These are phyloP conservation scores for Ispidina lecontei DNA, from an alignment of 2,797 vertebrate genomes.

Conservation along the genomic window DNA sequence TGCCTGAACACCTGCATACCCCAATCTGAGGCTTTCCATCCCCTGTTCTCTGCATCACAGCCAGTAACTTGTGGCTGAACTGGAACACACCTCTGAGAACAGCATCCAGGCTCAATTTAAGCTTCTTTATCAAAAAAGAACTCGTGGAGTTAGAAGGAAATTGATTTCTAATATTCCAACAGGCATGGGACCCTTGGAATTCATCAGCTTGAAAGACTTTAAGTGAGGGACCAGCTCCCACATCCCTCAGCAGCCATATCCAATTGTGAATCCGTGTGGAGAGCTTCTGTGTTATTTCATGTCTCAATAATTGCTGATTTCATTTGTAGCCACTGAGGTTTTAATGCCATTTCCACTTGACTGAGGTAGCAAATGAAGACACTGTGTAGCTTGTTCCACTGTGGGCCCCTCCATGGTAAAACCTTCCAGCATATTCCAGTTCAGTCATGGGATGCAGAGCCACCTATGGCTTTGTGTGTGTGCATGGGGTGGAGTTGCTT, in stretches of 20 bases:
- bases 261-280: background rate
- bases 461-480: background rate
- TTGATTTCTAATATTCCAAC: background rate
- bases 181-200: background rate
- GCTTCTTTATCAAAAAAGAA: background rate
- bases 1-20: conserved; percentile 28
- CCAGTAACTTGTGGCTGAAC: background rate
- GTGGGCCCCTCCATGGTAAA: rapidly evolving
- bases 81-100: background rate
- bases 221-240: background rate
- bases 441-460: background rate
- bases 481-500: background rate
- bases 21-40: conserved; percentile 12
- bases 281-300: background rate
- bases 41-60: background rate
- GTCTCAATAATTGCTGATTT: background rate
- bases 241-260: background rate
- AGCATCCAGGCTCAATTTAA: background rate
- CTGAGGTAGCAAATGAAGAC: background rate
- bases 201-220: background rate
- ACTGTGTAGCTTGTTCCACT: background rate
- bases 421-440: background rate
- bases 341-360: background rate
- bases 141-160: background rate
- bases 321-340: background rate